A percentile compares a stretch with the other conserved stretches of the same genome.
Evolutionary conservation across 2,113 vertebrate species (phyloP).

Genomic region (Sturnus vulgaris): DNA sequence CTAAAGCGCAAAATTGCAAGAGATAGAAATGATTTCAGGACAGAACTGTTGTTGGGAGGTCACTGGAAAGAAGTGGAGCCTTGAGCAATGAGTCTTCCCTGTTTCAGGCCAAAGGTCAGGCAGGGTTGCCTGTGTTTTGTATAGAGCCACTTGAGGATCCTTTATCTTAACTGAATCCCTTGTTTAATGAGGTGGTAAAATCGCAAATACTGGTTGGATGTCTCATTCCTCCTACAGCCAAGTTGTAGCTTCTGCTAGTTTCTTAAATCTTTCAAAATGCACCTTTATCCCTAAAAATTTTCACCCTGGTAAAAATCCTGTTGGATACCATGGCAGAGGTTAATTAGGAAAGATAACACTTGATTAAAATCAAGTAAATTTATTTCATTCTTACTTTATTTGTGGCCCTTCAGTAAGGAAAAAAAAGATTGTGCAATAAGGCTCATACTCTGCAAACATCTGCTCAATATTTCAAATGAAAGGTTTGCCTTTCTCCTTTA

Average conservation of each 20-base stretch:
- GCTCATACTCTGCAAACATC: not conserved
- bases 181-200: not conserved
- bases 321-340: not conserved
- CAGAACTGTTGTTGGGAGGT: not conserved
- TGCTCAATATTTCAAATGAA: not conserved
- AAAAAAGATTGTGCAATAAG: not conserved
- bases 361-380: not conserved
- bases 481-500: not conserved
- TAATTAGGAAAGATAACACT: not conserved
- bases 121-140: not conserved
- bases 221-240: not conserved
- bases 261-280: not conserved
- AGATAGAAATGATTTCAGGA: conserved; percentile 13
- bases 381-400: not conserved
- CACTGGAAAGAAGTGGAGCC: not conserved
- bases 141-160: not conserved
- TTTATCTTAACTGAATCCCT: not conserved
- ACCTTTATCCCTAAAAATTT: not conserved
- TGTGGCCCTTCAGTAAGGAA: not conserved
- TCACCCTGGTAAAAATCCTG: not conserved
- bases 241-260: not conserved
- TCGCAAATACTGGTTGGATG: not conserved
- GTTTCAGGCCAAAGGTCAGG: not conserved
- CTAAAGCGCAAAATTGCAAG: not conserved
- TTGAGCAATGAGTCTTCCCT: not conserved